Evolutionary conservation across 2,888 invertebrate species (phyloP).

Genomic region (Tillus elongatus): DNA sequence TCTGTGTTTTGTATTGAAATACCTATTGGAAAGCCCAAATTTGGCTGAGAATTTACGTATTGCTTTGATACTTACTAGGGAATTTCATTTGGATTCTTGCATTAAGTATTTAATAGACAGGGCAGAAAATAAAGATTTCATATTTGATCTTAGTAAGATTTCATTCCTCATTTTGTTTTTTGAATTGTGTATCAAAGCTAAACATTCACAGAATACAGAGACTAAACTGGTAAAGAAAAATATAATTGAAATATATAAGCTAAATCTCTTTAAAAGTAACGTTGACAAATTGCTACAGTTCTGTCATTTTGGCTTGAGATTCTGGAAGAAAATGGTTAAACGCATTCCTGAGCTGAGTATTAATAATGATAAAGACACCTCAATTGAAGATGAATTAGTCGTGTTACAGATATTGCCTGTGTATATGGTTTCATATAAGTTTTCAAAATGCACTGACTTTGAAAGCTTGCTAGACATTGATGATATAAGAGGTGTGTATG

Average conservation of each 20-base stretch:
- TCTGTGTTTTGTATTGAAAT: slow-evolving; percentile 36
- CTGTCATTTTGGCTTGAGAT: slow-evolving; percentile 36
- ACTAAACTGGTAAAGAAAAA: slow-evolving; percentile 38
- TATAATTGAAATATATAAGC: slow-evolving; percentile 32
- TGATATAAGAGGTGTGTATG: slow-evolving; percentile 50
- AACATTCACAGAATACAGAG: slow-evolving; percentile 33
- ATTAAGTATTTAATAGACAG: slow-evolving; percentile 40
- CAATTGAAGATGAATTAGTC: too few relatives aligned
- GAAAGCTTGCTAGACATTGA: slow-evolving; percentile 32
- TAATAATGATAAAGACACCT: too few relatives aligned
- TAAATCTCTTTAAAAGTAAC: slow-evolving; percentile 36
- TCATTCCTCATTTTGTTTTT: slow-evolving; percentile 18
- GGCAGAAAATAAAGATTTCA: slow-evolving; percentile 43
- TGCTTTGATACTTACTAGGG: slow-evolving; percentile 35
- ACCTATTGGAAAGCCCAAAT: slow-evolving; percentile 35
- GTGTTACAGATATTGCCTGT: too few relatives aligned
- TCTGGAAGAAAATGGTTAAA: slow-evolving; percentile 35
- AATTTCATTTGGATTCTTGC: slow-evolving; percentile 38
- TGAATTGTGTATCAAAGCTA: slow-evolving; percentile 31
- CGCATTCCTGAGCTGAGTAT: slow-evolving; percentile 20
- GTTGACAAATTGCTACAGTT: slow-evolving; percentile 36
- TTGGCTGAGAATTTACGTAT: slow-evolving; percentile 23
- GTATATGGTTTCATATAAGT: too few relatives aligned
- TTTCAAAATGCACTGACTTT: too few relatives aligned
- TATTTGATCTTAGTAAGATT: slow-evolving; percentile 45